phyloP scores from a whole-genome alignment of 2,113 vertebrate genomes.

The Hipposideros armiger region DNA sequence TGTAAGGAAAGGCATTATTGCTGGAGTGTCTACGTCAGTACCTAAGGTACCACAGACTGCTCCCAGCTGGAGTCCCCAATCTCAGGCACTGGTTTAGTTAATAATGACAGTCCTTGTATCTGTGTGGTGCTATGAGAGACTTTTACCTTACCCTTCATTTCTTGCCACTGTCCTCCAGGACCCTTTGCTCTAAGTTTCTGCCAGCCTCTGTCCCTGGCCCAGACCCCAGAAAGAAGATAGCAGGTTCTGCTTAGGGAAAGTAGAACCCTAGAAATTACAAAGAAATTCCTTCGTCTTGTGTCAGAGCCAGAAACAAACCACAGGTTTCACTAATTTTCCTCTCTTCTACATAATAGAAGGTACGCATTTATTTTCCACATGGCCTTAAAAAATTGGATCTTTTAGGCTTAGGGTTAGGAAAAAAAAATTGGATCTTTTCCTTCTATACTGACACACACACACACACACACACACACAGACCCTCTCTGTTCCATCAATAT shows the following conservation, averaged over 20 bases:
- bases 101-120: neutral
- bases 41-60: neutral
- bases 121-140: neutral
- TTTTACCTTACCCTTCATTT: constrained; percentile 22
- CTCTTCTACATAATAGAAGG: neutral
- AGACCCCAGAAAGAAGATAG: neutral
- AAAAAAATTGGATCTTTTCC: constrained; percentile 9
- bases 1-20: neutral
- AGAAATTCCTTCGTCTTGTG: neutral
- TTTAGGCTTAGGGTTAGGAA: neutral
- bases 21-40: accelerated
- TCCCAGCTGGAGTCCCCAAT: neutral
- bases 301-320: constrained; percentile 13
- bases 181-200: constrained; percentile 32
- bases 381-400: neutral
- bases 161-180: neutral
- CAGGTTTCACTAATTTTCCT: neutral
- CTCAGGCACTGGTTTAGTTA: neutral
- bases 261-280: neutral
- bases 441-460: neutral
- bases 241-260: neutral
- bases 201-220: neutral
- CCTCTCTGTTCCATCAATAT: neutral
- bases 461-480: neutral
- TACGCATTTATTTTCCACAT: constrained; percentile 41